Evolutionary conservation across 2,888 invertebrate species (phyloP).

Genomic region (Tenthredo notha): DNA sequence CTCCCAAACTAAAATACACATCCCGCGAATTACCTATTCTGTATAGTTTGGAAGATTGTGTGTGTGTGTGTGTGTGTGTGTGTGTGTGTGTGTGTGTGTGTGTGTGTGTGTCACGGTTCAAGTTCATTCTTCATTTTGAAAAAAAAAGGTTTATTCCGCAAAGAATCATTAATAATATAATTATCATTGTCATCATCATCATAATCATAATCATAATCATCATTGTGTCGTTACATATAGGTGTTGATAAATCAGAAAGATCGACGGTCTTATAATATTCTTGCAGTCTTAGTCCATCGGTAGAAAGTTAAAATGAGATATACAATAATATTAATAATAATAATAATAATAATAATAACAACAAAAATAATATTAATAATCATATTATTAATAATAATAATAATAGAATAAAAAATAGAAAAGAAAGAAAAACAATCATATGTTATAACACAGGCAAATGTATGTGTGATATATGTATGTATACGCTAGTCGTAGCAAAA

Average conservation of each 20-base stretch:
- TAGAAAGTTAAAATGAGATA: constrained; percentile 9
- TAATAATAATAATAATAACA: neutral
- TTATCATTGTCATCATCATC: neutral
- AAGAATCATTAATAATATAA: constrained; percentile 32
- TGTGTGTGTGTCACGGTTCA: neutral
- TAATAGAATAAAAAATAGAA: neutral
- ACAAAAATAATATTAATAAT: neutral
- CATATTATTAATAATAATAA: neutral
- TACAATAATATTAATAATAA: constrained; percentile 3
- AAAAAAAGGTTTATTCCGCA: constrained; percentile 20
- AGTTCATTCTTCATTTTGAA: constrained; percentile 10
- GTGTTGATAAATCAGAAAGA: constrained; percentile 54
- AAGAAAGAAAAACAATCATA: constrained; percentile 1
- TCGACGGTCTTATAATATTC: constrained; percentile 48
- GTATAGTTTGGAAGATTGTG: neutral
- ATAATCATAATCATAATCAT: neutral
- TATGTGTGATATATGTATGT: neutral
- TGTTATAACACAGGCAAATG: neutral
- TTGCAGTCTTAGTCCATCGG: constrained; percentile 16
- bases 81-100: neutral
- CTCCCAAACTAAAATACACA: constrained; percentile 39
- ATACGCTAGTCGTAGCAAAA: neutral
- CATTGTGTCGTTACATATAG: constrained; percentile 63
- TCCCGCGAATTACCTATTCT: neutral
- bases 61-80: too few species aligned